These are phyloP conservation scores for Pseudomyrmex cubaensis DNA, from an alignment of 1,140 invertebrate species.

Conservation along the genomic window DNA sequence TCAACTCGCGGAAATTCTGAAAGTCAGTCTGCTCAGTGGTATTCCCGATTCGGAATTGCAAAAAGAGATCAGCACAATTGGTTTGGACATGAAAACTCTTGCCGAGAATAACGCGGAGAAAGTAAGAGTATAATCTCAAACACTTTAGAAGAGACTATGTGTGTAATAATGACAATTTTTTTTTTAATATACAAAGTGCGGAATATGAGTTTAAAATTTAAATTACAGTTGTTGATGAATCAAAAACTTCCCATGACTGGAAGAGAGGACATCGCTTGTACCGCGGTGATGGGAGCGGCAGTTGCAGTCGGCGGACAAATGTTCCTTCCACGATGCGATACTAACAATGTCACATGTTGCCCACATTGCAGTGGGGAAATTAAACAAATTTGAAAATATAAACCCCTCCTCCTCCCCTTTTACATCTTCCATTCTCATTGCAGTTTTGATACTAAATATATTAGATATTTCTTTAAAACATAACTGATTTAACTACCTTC, in stretches of 20 bases:
- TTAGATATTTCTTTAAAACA: slow-evolving; percentile 5
- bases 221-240: slow-evolving; percentile 79
- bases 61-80: slow-evolving; percentile 78
- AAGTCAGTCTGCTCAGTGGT: slow-evolving; percentile 84
- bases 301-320: slow-evolving; percentile 83
- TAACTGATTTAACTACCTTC: too few species aligned
- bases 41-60: slow-evolving; percentile 77
- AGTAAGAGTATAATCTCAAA: slow-evolving; percentile 66
- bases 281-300: slow-evolving; percentile 85
- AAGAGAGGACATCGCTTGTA: slow-evolving; percentile 84
- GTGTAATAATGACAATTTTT: too few species aligned
- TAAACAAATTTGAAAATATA: slow-evolving; percentile 80
- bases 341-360: slow-evolving; percentile 80
- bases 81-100: slow-evolving; percentile 82
- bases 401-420: slow-evolving; percentile 4
- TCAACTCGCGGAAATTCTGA: slow-evolving; percentile 84
- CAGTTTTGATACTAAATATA: slow-evolving; percentile 27
- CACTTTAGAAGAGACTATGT: too few species aligned
- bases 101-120: slow-evolving; percentile 83
- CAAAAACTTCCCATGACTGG: slow-evolving; percentile 82
- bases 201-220: slow-evolving; percentile 9
- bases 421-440: slow-evolving; percentile 8
- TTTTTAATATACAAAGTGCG: background rate
- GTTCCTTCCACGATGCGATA: slow-evolving; percentile 77
- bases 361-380: slow-evolving; percentile 85